Evolutionary conservation across 1,140 invertebrate genomes (phyloP).

Genomic region (Macrosteles quadrilineatus): DNA sequence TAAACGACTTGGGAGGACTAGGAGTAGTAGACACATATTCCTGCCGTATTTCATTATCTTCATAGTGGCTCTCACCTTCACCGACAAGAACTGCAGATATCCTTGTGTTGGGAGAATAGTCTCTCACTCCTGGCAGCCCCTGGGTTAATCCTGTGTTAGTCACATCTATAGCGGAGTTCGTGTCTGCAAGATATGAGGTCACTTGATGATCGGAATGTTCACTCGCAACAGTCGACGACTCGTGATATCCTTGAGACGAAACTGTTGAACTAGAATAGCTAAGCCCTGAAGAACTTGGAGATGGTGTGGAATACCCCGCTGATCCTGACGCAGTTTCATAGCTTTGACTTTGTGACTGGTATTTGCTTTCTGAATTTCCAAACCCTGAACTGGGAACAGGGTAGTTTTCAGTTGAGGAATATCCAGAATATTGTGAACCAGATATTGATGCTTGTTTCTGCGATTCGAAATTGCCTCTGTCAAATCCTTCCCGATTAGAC

Average conservation of each 20-base stretch:
- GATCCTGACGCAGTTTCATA: background rate
- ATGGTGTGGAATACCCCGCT: background rate
- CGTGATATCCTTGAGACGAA: too few relatives aligned
- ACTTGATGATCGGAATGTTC: constrained; percentile 26
- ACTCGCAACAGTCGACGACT: background rate
- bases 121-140: background rate
- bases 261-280: background rate
- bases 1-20: background rate
- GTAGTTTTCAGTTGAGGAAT: constrained; percentile 3
- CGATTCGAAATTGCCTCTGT: background rate
- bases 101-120: constrained; percentile 14
- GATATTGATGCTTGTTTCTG: background rate
- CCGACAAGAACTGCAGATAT: constrained; percentile 38
- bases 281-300: background rate
- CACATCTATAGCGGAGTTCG: constrained; percentile 27
- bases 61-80: constrained; percentile 26
- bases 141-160: constrained; percentile 3
- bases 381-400: background rate
- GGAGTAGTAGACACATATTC: constrained; percentile 14
- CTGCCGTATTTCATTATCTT: constrained; percentile 24
- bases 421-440: background rate
- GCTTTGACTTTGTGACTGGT: background rate
- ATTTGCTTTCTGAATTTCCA: background rate
- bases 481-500: background rate
- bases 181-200: constrained; percentile 39